Evolutionary conservation across 2,888 invertebrate genomes (phyloP).

Genomic region (Schrankia costaestrigalis): DNA sequence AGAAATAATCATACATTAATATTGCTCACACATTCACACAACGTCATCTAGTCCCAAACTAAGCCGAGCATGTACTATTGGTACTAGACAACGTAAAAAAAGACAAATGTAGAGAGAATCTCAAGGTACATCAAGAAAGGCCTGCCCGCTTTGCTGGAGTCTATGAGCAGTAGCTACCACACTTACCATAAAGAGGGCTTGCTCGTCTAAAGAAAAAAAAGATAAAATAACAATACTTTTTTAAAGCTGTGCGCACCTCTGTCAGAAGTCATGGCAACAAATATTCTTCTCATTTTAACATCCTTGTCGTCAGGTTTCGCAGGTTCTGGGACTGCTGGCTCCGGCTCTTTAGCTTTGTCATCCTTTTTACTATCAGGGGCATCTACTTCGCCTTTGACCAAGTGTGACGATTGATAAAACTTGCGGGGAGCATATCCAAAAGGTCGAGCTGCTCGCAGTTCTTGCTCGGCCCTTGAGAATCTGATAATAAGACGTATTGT

Average conservation of each 20-base stretch:
- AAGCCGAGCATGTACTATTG: no score
- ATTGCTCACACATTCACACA: no score
- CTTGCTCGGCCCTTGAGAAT: slow-evolving; percentile 87
- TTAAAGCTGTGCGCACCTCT: slow-evolving; percentile 57
- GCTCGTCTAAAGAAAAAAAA: no score
- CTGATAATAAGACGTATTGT: slow-evolving; percentile 61
- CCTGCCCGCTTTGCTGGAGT: no score
- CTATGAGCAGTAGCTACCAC: no score
- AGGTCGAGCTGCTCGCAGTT: slow-evolving; percentile 84
- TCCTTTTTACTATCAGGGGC: slow-evolving; percentile 19
- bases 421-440: slow-evolving; percentile 86
- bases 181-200: no score
- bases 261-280: slow-evolving; percentile 87
- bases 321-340: slow-evolving; percentile 50
- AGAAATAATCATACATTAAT: no score
- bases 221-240: background rate
- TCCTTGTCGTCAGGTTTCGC: slow-evolving; percentile 47
- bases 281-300: slow-evolving; percentile 59
- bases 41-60: no score
- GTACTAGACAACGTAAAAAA: no score
- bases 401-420: slow-evolving; percentile 79
- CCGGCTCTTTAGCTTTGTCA: background rate
- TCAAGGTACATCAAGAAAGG: no score
- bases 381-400: slow-evolving; percentile 46
- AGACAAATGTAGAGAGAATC: no score